Evolutionary conservation across 2,888 invertebrate species (phyloP), one percentile per base, ranked within the genome.

Genomic region (Selenia dentaria): DNA sequence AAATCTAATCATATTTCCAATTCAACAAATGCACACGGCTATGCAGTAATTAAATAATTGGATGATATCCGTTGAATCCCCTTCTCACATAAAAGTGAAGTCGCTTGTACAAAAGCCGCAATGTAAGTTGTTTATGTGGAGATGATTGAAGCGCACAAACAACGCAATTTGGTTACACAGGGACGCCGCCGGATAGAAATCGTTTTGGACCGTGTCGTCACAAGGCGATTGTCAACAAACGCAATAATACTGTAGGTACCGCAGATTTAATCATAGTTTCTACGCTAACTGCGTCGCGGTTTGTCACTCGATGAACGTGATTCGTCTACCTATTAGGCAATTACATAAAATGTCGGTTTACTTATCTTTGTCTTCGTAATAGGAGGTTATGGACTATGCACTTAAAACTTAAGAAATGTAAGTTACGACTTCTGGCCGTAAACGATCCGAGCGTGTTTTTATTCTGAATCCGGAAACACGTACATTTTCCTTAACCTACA

Each of bases 201-300:
- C 74, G 74, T 60, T 68, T 69, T 59, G 61, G n/a, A 56, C 44
- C 18, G 64, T 75, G 77, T 75, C 76, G 79, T 77, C 78, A 81
- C 64, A 62, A 54, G 36, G 61, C 54, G 66, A 75, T 73, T 74
- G 80, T 78, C 77, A 76, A 79, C 73, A 75, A 64, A 69, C 64
- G 62, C 64, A 60, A 69, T 61, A 58, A 52, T 54, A 48, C 52
- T 53, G n/a, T n/a, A n/a, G n/a, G 60, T 12, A 18, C 29, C 20
- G n/a, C 22, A 22, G 14, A n/a, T 13, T 24, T 6, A 6, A 1
- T 8, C 2, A 2, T 8, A 22, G 22, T 22, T 22, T 6, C 8
- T 22, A 22, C 0, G 22, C 8, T 8, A 22, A 22, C 2, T 22
- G 22, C 22, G 22, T 8, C 22, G 34, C 28, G 43, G 31, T 33